Evolutionary conservation across 2,797 vertebrate genomes (phyloP).

Genomic region (Fratercula arctica): DNA sequence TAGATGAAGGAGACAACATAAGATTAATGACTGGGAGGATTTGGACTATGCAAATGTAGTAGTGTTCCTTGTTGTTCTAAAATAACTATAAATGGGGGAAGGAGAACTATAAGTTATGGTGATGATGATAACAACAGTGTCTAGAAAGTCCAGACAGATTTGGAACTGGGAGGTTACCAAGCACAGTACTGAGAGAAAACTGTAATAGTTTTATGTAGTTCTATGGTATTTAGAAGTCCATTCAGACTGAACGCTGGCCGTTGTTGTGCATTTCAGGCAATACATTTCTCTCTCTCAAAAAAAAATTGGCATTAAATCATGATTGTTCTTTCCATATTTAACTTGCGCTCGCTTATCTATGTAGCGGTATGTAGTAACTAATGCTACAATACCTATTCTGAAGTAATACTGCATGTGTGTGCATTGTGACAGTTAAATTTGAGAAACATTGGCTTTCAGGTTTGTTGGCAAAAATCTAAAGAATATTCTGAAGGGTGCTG

Average conservation of each 20-base stretch:
- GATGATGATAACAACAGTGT: background rate
- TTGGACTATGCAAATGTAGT: constrained; percentile 6
- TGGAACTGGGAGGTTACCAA: background rate
- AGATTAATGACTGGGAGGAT: constrained; percentile 47
- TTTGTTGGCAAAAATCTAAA: background rate
- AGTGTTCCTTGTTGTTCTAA: constrained; percentile 10
- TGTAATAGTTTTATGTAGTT: background rate
- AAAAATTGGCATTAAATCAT: background rate
- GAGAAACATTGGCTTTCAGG: background rate
- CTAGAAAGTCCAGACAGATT: background rate
- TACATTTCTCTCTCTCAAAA: background rate
- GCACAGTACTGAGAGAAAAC: background rate
- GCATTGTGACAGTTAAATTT: background rate
- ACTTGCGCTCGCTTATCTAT: background rate
- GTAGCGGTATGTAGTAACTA: background rate
- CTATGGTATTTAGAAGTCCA: background rate
- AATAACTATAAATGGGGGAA: background rate
- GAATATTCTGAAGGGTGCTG: background rate
- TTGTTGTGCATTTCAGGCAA: background rate
- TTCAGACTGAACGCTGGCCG: fast-evolving
- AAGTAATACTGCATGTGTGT: background rate
- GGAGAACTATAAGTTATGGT: background rate
- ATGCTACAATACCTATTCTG: background rate
- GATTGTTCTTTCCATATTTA: background rate
- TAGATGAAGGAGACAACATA: constrained; percentile 13